Conservation (phyloP, 2,797 vertebrate species). For the Delichon dasypus region DNA sequence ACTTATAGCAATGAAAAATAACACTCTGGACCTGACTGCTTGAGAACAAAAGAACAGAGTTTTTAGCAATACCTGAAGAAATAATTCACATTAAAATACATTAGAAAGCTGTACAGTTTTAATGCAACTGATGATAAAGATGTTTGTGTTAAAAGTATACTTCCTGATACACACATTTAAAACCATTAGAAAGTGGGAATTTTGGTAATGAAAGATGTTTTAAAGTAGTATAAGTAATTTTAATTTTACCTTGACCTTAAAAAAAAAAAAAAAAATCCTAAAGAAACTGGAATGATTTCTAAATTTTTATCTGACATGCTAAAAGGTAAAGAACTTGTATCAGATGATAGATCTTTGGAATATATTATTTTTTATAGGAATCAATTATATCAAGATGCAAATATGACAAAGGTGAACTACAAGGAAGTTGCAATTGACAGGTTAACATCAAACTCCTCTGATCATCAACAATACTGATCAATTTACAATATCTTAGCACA, state of each 20-base stretch:
- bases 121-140: not conserved
- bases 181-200: not conserved
- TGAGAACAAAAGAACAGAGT: not conserved
- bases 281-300: not conserved
- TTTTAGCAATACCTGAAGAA: not conserved
- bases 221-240: not conserved
- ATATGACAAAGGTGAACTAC: not conserved
- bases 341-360: not conserved
- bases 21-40: not conserved
- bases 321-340: not conserved
- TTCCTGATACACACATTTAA: not conserved
- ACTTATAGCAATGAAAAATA: not conserved
- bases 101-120: not conserved
- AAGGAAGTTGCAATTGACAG: not conserved
- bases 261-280: no score
- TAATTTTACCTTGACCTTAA: not conserved
- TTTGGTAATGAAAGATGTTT: not conserved
- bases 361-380: not conserved
- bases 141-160: not conserved
- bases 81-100: not conserved
- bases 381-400: not conserved
- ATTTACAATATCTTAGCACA: not conserved
- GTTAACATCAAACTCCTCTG: not conserved
- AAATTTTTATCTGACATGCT: not conserved
- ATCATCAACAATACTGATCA: not conserved